Percentiles rank a stretch among this genome's conserved stretches.
Conservation (phyloP, 2,797 vertebrate species). For the Notolepis coatsorum region DNA sequence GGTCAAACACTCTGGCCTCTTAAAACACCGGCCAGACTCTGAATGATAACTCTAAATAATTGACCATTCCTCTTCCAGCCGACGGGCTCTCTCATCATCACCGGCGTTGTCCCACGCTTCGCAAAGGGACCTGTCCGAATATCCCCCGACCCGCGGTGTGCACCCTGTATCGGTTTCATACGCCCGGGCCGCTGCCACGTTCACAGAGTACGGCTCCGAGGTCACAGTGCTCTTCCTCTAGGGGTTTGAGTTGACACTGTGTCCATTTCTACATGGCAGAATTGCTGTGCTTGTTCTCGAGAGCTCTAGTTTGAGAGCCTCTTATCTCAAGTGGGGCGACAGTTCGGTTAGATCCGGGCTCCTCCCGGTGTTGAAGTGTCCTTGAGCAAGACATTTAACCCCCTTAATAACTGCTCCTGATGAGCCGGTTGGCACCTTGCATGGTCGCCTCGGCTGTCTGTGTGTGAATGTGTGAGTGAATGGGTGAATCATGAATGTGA, state of each 20-base stretch:
- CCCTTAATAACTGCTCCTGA: no score
- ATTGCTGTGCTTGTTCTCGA: background rate
- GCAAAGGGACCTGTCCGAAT: constrained; percentile 13
- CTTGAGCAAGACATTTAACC: no score
- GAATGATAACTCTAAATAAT: constrained; percentile 59
- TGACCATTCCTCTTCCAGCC: constrained; percentile 19
- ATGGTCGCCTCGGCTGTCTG: no score
- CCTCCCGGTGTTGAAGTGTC: no score
- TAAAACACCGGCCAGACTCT: constrained; percentile 23
- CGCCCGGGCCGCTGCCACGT: background rate
- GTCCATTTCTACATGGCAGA: background rate
- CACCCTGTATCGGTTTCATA: constrained; percentile 11
- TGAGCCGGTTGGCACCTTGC: no score
- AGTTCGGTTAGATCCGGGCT: no score
- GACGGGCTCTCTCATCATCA: constrained; percentile 12
- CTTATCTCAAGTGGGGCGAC: no score
- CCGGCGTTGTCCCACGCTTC: constrained; percentile 9
- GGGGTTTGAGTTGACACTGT: background rate
- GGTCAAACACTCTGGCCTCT: constrained; percentile 23
- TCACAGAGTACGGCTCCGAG: constrained; percentile 16
- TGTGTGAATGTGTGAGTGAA: no score
- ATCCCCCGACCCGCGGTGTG: background rate
- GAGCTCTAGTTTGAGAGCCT: background rate
- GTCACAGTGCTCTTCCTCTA: constrained; percentile 31
- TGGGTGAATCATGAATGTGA: no score